Percentiles rank a stretch among this genome's conserved stretches.
These are phyloP conservation scores for Poeciliopsis turneri DNA, from an alignment of 2,797 vertebrate species.

Conservation along the genomic window DNA sequence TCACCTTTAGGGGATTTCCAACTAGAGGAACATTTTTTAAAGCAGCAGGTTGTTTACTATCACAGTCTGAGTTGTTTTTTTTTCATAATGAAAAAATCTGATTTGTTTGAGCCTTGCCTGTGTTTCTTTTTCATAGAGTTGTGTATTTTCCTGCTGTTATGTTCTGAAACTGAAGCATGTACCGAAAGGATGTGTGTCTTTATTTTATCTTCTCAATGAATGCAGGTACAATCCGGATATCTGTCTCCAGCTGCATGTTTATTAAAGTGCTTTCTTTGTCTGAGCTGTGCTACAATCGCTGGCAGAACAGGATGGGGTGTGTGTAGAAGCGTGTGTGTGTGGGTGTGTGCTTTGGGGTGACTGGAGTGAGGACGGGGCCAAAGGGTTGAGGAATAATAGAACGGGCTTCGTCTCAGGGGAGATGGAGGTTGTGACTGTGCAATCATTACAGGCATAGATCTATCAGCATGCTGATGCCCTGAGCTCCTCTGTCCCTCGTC, in stretches of 20 bases:
- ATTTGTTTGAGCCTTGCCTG: background rate
- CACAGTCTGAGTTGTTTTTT: background rate
- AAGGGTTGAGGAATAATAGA: conserved; percentile 76
- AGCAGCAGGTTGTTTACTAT: background rate
- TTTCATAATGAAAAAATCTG: background rate
- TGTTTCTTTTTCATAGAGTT: background rate
- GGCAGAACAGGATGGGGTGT: conserved; percentile 14
- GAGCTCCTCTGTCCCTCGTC: conserved; percentile 52
- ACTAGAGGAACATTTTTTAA: background rate
- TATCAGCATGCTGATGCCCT: conserved; percentile 76
- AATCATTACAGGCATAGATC: conserved; percentile 83
- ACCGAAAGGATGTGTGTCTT: background rate
- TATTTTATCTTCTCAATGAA: conserved; percentile 37
- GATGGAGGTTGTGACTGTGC: conserved; percentile 79
- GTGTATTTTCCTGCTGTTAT: background rate
- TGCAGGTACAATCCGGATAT: conserved; percentile 50
- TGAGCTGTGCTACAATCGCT: conserved; percentile 37
- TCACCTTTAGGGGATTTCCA: background rate
- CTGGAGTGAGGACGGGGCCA: conserved; percentile 48
- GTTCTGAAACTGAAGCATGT: background rate
- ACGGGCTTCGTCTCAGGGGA: conserved; percentile 74
- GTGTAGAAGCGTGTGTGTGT: conserved; percentile 1
- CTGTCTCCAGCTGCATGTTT: conserved; percentile 56
- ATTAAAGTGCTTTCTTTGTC: conserved; percentile 72
- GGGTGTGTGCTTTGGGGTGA: conserved; percentile 7